Percentiles rank a stretch among this genome's conserved stretches.
Conservation (phyloP, 2,888 invertebrate genomes). For the Acronicta alni region DNA sequence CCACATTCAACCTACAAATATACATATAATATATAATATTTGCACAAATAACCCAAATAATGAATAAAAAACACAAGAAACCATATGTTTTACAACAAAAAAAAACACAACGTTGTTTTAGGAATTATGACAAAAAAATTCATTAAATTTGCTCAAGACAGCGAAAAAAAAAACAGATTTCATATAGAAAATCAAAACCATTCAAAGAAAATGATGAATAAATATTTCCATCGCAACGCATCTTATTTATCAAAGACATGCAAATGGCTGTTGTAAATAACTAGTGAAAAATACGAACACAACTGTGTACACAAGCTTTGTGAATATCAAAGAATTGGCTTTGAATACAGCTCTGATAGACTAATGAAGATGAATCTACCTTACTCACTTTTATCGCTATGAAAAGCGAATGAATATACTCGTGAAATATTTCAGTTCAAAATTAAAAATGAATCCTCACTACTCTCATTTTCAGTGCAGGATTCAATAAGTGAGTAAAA, state of each 20-base stretch:
- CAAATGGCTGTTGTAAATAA: conserved; percentile 24
- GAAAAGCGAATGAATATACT: conserved; percentile 5
- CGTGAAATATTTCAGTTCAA: not conserved
- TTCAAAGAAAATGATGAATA: conserved; percentile 9
- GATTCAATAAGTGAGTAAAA: too few species aligned
- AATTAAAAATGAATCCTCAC: not conserved
- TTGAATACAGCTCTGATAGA: conserved; percentile 20
- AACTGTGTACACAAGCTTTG: conserved; percentile 8
- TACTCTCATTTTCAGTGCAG: not conserved
- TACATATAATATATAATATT: too few species aligned
- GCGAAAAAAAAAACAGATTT: not conserved
- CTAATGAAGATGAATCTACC: conserved; percentile 33
- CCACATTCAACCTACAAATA: too few species aligned
- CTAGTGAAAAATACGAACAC: conserved; percentile 18
- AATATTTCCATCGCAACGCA: conserved; percentile 10
- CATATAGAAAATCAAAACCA: not conserved
- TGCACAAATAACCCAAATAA: too few species aligned
- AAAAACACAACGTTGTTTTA: not conserved
- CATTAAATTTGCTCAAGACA: not conserved
- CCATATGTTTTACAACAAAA: not conserved
- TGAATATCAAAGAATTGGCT: conserved; percentile 21
- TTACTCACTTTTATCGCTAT: conserved; percentile 7
- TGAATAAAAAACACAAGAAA: too few species aligned
- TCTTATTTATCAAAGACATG: conserved; percentile 11
- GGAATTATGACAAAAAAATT: not conserved